phyloP scores from a whole-genome alignment of 2,113 vertebrate genomes.

The Glareola pratincola region DNA sequence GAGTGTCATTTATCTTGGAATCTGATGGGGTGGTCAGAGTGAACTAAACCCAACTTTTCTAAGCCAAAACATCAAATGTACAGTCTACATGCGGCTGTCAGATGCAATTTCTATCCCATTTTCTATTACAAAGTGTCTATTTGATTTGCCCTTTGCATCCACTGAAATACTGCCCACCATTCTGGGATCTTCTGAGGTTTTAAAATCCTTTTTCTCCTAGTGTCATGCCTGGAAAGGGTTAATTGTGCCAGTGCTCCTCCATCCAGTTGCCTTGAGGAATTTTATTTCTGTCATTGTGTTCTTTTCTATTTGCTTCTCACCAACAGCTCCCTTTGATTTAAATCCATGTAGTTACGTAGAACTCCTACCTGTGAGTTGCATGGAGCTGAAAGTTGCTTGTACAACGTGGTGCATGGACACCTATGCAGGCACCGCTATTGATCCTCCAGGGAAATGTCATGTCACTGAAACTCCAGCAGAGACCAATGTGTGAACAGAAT shows the following conservation, averaged over 20 bases:
- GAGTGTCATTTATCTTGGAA: background rate
- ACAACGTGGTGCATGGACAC: background rate
- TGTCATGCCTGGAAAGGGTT: background rate
- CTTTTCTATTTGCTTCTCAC: background rate
- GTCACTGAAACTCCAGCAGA: conserved; percentile 7
- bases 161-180: background rate
- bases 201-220: background rate
- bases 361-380: background rate
- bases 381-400: background rate
- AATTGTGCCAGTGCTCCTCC: background rate
- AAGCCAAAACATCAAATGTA: background rate
- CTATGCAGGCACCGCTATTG: background rate
- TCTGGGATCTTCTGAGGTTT: background rate
- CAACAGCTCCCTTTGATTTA: background rate
- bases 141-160: background rate
- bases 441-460: conserved; percentile 7
- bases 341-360: background rate
- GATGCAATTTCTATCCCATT: background rate
- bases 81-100: background rate
- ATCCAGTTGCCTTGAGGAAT: background rate
- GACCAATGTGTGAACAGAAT: background rate
- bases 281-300: background rate
- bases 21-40: background rate
- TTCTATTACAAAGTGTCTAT: background rate
- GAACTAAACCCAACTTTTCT: background rate